Evolutionary conservation across 2,113 vertebrate species (phyloP).

Genomic region (Chauna torquata): DNA sequence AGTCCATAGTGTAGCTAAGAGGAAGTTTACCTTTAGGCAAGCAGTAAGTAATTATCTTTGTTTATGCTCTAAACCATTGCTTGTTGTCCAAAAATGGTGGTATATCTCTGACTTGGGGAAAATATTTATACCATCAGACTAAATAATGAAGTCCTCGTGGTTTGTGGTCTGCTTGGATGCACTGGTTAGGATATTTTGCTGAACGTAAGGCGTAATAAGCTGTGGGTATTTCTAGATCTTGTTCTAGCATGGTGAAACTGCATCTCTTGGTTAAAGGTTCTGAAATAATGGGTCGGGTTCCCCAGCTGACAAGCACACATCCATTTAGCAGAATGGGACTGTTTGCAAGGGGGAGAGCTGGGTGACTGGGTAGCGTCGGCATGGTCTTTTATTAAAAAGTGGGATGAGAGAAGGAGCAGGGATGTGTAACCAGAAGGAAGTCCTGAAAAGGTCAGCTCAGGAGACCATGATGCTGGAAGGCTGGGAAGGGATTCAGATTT

Average conservation of each 20-base stretch:
- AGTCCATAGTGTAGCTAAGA: fast-evolving
- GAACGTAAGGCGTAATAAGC: fast-evolving
- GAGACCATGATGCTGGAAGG: background rate
- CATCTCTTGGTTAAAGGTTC: background rate
- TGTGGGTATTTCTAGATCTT: background rate
- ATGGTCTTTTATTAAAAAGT: background rate
- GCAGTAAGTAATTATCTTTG: background rate
- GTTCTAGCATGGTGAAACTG: background rate
- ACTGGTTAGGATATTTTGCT: background rate
- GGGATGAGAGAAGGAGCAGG: background rate
- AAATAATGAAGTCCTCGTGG: background rate
- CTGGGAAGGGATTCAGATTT: background rate
- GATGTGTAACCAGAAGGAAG: background rate
- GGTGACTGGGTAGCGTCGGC: background rate
- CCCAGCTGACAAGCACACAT: background rate
- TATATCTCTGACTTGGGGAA: background rate
- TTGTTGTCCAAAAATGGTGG: conserved; percentile 8
- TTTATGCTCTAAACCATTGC: background rate
- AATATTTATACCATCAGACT: conserved; percentile 37
- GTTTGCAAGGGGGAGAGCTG: background rate
- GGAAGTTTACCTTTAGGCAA: background rate
- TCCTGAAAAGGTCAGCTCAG: background rate
- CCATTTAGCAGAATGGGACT: background rate
- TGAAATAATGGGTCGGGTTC: background rate
- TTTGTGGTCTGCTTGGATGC: background rate